phyloP scores from a whole-genome alignment of 2,797 vertebrate species.

The Pelobates cultripes region DNA sequence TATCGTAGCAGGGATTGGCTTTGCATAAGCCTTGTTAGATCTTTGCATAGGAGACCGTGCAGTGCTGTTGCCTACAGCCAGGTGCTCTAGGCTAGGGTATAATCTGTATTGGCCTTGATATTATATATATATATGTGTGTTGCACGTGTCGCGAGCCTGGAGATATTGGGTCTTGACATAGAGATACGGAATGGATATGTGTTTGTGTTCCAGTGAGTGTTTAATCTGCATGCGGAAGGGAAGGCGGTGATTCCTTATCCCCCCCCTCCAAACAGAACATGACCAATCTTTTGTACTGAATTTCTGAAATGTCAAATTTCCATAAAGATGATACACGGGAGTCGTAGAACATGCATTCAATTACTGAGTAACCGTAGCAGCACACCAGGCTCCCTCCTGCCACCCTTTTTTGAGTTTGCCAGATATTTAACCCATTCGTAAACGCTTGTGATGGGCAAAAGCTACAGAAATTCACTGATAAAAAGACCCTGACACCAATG shows the following conservation, averaged over 20 bases:
- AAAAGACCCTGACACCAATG: too few relatives aligned
- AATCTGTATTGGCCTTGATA: not conserved
- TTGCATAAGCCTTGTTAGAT: not conserved
- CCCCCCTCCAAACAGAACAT: slow-evolving; percentile 38
- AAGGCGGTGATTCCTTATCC: slow-evolving; percentile 19
- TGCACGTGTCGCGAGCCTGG: not conserved
- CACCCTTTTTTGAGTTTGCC: slow-evolving; percentile 5
- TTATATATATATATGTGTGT: not conserved
- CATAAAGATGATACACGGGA: slow-evolving; percentile 55
- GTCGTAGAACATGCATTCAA: slow-evolving; percentile 55
- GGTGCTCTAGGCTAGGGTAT: not conserved
- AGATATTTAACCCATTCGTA: slow-evolving; percentile 31
- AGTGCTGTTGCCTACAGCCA: not conserved
- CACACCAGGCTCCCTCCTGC: slow-evolving; percentile 12
- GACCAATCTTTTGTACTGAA: slow-evolving; percentile 50
- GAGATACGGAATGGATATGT: slow-evolving; percentile 16
- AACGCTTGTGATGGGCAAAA: not conserved
- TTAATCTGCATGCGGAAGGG: slow-evolving; percentile 27
- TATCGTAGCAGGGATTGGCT: not conserved
- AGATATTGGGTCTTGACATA: not conserved
- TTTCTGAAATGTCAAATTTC: slow-evolving; percentile 56
- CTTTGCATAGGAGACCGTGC: not conserved
- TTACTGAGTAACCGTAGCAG: slow-evolving; percentile 39
- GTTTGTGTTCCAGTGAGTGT: not conserved
- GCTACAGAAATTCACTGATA: not conserved